These are phyloP conservation scores for Hydropsyche betteni DNA, from an alignment of 2,888 invertebrate species.

Conservation along the genomic window DNA sequence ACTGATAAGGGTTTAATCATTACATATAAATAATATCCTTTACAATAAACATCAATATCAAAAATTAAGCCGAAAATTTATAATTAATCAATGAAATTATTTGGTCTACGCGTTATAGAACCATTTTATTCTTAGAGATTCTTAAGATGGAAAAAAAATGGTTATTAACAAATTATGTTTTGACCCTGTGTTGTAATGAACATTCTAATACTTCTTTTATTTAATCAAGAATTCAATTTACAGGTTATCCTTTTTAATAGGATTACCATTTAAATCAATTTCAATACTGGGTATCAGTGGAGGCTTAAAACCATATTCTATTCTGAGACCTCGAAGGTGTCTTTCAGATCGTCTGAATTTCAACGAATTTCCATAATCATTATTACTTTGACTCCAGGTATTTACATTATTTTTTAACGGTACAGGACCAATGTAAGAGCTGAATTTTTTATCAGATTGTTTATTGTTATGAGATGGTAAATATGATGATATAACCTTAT, in stretches of 20 bases:
- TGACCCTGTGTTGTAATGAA: background rate
- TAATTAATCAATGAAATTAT: too few species aligned
- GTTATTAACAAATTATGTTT: background rate
- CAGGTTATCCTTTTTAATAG: conserved; percentile 60
- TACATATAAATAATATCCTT: too few species aligned
- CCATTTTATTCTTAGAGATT: too few species aligned
- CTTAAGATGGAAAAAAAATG: too few species aligned
- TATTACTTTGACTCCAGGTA: conserved; percentile 54
- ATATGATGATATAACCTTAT: conserved; percentile 37
- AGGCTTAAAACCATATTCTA: conserved; percentile 86
- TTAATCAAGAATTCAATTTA: background rate
- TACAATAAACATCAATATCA: too few species aligned
- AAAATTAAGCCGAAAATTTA: too few species aligned
- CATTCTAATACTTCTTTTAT: background rate
- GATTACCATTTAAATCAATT: conserved; percentile 77
- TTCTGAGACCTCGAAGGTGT: conserved; percentile 72
- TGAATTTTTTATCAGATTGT: conserved; percentile 38
- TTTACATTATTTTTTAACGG: conserved; percentile 59
- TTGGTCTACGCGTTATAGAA: too few species aligned
- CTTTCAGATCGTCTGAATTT: conserved; percentile 56
- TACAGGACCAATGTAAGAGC: conserved; percentile 65
- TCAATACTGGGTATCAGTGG: conserved; percentile 83
- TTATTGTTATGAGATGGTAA: conserved; percentile 28
- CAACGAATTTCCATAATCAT: conserved; percentile 44
- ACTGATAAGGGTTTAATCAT: too few species aligned